Conservation (phyloP, 2,113 vertebrate genomes). For the Brachypodius melanocephalos region DNA sequence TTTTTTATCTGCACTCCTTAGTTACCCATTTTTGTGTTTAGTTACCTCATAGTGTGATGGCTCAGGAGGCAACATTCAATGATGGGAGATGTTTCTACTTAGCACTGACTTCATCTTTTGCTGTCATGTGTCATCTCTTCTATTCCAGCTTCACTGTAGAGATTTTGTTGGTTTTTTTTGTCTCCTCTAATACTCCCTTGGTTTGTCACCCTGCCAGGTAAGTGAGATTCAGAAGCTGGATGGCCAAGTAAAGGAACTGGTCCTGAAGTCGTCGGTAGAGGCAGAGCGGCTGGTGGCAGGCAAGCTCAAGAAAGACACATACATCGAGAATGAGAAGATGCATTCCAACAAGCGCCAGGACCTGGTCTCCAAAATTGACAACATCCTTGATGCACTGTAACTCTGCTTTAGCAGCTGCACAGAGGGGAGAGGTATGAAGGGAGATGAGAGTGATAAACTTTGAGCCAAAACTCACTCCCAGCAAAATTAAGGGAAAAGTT, state of each 20-base stretch:
- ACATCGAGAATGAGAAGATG: constrained; percentile 90
- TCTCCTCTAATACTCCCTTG: background rate
- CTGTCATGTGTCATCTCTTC: background rate
- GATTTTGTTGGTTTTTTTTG: background rate
- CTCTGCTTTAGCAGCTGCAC: background rate
- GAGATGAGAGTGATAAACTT: constrained; percentile 54
- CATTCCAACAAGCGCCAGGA: constrained; percentile 88
- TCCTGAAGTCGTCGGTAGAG: constrained; percentile 87
- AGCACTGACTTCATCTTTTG: background rate
- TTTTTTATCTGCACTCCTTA: background rate
- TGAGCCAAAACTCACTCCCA: constrained; percentile 33
- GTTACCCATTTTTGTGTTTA: background rate
- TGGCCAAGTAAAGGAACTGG: constrained; percentile 92
- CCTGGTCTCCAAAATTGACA: constrained; percentile 90
- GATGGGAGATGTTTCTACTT: background rate
- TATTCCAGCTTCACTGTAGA: background rate
- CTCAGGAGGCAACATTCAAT: background rate
- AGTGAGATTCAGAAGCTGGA: constrained; percentile 96
- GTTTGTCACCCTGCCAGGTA: constrained; percentile 60
- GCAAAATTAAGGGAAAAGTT: background rate
- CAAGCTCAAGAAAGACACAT: constrained; percentile 95
- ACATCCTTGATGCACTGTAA: constrained; percentile 92
- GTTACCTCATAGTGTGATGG: background rate
- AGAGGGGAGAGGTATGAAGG: constrained; percentile 43
- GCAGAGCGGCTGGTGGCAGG: constrained; percentile 92